Conservation (phyloP, 1,140 invertebrate genomes). For the Drosophila sucinea region DNA sequence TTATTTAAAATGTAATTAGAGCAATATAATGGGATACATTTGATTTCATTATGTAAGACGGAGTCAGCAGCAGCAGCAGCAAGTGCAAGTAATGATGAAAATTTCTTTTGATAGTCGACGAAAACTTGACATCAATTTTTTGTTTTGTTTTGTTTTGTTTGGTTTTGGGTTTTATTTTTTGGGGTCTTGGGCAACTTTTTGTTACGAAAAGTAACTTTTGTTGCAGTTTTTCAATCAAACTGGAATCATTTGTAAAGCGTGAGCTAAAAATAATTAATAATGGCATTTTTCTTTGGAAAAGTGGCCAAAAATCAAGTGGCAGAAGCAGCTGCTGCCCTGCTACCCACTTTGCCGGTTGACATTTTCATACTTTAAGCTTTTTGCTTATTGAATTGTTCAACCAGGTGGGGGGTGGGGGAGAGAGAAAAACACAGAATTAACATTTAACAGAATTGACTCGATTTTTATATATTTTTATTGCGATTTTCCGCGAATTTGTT, state of each 20-base stretch:
- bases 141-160: conserved; percentile 10
- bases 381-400: conserved; percentile 75
- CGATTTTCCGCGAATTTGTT: conserved; percentile 65
- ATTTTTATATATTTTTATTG: conserved; percentile 58
- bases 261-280: conserved; percentile 36
- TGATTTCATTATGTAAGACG: conserved; percentile 4
- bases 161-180: background rate
- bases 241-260: conserved; percentile 11
- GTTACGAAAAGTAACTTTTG: conserved; percentile 4
- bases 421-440: conserved; percentile 56
- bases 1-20: conserved; percentile 70
- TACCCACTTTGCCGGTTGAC: conserved; percentile 54
- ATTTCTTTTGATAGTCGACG: conserved; percentile 53
- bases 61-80: conserved; percentile 20
- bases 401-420: too few species aligned
- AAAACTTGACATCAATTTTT: conserved; percentile 72
- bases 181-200: background rate
- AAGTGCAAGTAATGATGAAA: conserved; percentile 52
- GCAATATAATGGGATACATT: conserved; percentile 51
- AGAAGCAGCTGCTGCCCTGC: conserved; percentile 21
- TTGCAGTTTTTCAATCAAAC: conserved; percentile 6
- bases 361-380: conserved; percentile 55
- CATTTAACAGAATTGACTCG: conserved; percentile 75
- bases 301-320: conserved; percentile 36
- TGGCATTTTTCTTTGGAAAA: conserved; percentile 18